Base-by-base conservation (phyloP, 2,888 invertebrate species). In the Andrena praecox region DNA sequence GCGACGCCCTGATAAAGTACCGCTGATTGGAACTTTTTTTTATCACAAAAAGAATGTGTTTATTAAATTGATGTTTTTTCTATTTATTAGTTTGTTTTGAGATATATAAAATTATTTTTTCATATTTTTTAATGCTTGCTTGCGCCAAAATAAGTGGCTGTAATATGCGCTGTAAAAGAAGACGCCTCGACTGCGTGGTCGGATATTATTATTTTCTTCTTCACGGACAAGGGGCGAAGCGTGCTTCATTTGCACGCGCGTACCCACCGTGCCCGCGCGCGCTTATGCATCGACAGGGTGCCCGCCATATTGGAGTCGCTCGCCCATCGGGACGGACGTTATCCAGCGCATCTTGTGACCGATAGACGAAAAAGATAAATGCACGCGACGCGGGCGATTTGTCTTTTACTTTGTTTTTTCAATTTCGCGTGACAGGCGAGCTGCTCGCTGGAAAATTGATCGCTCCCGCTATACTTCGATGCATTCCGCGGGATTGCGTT, bases 291-390 rank as follows among this genome's bases (percentile, higher is more conserved):
- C 79, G 63, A 73, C 69, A 64, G 56, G 60, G 73, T 31, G 73
- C 59, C 69, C 59, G 63, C 42, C 60, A 59, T 74, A 81, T 81
- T 74, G 64, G 66, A 79, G 73, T 69, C 68, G 63, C 73, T 64
- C 48, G 56, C 68, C 42, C 68, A 63, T 50, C 63, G 50, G 67
- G n/a, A 62, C 59, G 33, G 63, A 78, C 79, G 67, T 82, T 82
- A 74, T 74, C 81, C 29, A 63, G 70, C 74, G 80, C 74, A 74
- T 73, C 73, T 66, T 69, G 60, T 33, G 73, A n/a, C 52, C 69
- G 80, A 80, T 80, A 70, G 52, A 33, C 81, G 69, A 60, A 31
- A 24, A 54, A 80, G 74, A 81, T 70, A 81, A 73, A 74, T 48
- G 59, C 69, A 29, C 63, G 68, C 63, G 52, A 50, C 50, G 62